A percentile compares a stretch with the other conserved stretches of the same genome.
Evolutionary conservation across 2,888 invertebrate genomes (phyloP).

Genomic region (Liodrosophila aerea): DNA sequence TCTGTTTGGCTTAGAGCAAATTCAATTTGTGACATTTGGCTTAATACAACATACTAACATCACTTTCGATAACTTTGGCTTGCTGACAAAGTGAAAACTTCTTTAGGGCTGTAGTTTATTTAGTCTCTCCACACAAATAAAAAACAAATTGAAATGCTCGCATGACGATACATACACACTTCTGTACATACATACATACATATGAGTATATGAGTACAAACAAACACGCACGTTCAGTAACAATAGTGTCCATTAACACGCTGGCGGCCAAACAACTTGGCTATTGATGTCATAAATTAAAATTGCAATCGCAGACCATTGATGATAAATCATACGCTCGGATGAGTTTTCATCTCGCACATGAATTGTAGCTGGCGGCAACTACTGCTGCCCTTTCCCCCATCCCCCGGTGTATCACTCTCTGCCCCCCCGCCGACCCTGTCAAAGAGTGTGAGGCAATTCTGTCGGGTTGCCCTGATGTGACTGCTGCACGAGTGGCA

Average conservation of each 20-base stretch:
- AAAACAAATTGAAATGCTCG: neutral
- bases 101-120: conserved; percentile 15
- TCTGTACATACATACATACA: conserved; percentile 2
- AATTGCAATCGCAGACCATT: conserved; percentile 70
- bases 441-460: neutral
- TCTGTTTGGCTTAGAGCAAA: too few relatives aligned
- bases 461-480: neutral
- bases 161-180: conserved; percentile 2
- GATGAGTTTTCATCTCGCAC: conserved; percentile 69
- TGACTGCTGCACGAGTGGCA: conserved; percentile 11
- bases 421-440: neutral
- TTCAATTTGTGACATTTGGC: too few relatives aligned
- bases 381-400: conserved; percentile 25
- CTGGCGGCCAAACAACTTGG: conserved; percentile 60
- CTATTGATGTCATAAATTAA: conserved; percentile 69
- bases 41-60: too few relatives aligned
- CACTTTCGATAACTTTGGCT: conserved; percentile 8
- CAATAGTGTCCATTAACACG: conserved; percentile 68
- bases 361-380: conserved; percentile 66
- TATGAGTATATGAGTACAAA: conserved; percentile 2
- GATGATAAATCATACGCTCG: conserved; percentile 69
- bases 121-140: too few relatives aligned
- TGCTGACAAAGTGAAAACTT: conserved; percentile 41
- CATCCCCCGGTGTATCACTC: neutral
- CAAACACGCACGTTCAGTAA: conserved; percentile 44